Base-by-base conservation (phyloP, 2,797 vertebrate species). In the Numenius phaeopus region DNA sequence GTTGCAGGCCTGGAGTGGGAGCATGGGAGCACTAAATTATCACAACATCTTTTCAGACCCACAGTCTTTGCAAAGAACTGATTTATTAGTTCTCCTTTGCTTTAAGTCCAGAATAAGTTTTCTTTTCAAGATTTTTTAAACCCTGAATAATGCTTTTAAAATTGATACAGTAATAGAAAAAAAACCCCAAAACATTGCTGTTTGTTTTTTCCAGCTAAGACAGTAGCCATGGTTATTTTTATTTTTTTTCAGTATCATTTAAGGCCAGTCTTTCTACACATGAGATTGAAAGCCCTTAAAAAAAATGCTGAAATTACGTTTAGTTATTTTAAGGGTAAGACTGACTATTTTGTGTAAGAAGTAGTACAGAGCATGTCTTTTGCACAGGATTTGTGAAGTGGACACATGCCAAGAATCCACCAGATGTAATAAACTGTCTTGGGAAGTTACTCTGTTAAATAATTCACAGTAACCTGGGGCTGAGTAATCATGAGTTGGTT, bases 381-480 rank as follows among this genome's bases (percentile, higher is more conserved):
- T 59, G 58, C 62, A 32, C 22, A 77, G 50, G 27, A 62, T 88
- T 73, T 84, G 46, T 83, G 77, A 82, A 76, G 50, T 29, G 82
- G 77, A 76, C 39, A 40, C 22, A 5, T 14, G 66, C 54, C 91
- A 93, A 84, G 90, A 91, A 87, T 83, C 30, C 65, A 76, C 59
- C 39, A 91, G 50, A 72, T 59, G 47, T 59, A 92, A 83, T 52
- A 65, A 94, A 75, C 72, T 90, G 83, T 75, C 69, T 83, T 54
- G 88, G 69, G 57, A 96, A 94, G 65, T 78, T 90, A 52, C 6
- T 61, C 29, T 57, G 24, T 64, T 90, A 67, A 95, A 94, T 83
- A 90, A 90, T 88, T 93, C 69, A 88, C 37, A 29, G 57, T 72
- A 88, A 91, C 87, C 85, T 75, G 72, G 75, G 85, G 94, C 79